Base-by-base conservation (phyloP, 2,888 invertebrate species). In the Temnothorax rugatulus region DNA sequence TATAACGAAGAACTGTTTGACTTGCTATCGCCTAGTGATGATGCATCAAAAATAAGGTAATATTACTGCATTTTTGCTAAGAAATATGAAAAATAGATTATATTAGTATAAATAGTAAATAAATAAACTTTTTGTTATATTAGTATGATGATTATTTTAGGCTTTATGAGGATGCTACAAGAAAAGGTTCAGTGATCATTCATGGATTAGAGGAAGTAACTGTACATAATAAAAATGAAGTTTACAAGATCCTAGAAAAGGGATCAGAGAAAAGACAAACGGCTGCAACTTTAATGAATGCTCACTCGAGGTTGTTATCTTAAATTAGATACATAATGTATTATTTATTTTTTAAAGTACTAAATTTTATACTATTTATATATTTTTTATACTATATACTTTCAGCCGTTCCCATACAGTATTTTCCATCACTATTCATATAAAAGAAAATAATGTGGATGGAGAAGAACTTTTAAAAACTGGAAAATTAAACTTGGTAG, bases 1-100 rank as follows among this genome's bases (percentile, higher is more conserved):
- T 99, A 99, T 95, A 99, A 99, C 94, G 99, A 99, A 94, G 99
- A 99, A 95, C 95, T 99, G 54, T 98, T 98, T 92, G 99, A 99
- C 95, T 96, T 99, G 86, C 96, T 99, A 1, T 97, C 98, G 7
- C 95, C 97, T 0, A 96, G 96, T 0, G 97, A 97, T 81, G 98
- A 98, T 92, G 96, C 96, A 90, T 96, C 96, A 25, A 97, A 97
- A 95, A 96, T 97, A 86, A 96, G 94, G 94, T 95, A 89, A 66
- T 52, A 66, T 64, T 25, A 52, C 15, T 41, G 18, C 41, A 44
- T 34, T 74, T 13, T 52, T 73, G n/a, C 74, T 69, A 50, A 64
- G 2, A 63, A 41, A 29, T 66, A 8, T 82, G 44, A 57, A 34
- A 57, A 63, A 29, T 13, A 50, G 11, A 38, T 73, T 44, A 25